These are phyloP conservation scores for Brachionus asplanchnoidis DNA, from an alignment of 1,140 invertebrate genomes.

Conservation along the genomic window DNA sequence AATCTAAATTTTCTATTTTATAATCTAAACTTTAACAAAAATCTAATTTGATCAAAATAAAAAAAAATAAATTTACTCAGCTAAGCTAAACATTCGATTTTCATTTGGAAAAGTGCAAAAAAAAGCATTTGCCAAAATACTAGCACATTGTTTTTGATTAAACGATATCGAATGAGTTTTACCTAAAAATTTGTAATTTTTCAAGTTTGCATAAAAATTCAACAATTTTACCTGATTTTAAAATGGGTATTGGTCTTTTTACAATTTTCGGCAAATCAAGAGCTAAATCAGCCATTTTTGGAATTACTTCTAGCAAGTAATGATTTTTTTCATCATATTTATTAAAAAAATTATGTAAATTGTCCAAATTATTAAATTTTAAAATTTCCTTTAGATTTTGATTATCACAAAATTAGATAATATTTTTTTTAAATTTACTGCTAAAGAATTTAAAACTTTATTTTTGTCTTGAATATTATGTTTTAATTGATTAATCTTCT, in stretches of 20 bases:
- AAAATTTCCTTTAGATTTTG: background rate
- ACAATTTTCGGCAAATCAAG: background rate
- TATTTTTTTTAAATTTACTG: background rate
- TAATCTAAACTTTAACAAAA: no score
- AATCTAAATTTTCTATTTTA: no score
- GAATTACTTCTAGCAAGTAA: background rate
- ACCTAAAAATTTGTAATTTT: background rate
- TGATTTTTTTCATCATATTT: background rate
- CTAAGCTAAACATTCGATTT: background rate
- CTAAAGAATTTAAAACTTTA: no score
- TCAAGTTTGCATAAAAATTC: background rate
- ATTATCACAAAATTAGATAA: background rate
- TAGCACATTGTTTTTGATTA: constrained; percentile 80
- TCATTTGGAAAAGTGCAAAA: constrained; percentile 73
- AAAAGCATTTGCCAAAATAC: constrained; percentile 86
- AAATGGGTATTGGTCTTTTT: background rate
- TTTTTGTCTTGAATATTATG: no score
- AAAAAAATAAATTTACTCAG: background rate
- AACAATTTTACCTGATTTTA: background rate
- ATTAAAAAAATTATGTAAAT: background rate
- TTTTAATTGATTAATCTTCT: no score
- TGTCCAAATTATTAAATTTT: background rate
- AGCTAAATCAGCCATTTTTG: background rate
- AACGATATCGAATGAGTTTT: constrained; percentile 60
- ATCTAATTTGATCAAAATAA: background rate